Evolutionary conservation across 2,113 vertebrate species (phyloP), one percentile per base, ranked within the genome.

Genomic region (Propithecus coquereli): DNA sequence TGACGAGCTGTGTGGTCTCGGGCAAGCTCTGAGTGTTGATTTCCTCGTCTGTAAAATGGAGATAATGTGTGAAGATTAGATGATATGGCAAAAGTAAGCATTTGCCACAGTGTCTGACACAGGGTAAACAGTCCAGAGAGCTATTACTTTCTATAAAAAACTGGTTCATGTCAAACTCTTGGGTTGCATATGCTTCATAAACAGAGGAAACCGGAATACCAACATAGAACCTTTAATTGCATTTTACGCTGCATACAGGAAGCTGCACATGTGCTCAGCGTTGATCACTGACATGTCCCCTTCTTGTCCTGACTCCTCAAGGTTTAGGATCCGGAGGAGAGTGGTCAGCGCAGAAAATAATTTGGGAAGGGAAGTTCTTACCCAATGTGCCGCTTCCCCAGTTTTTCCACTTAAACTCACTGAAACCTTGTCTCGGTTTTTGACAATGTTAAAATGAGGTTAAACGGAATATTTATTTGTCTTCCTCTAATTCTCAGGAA

Each of bases 41-140:
- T 95, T 95, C 40, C 54, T 94, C 6, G 2, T 91, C 70, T 87
- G n/a, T 87, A 70, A 87, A 83, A 11, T 22, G 14, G 40, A 81
- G 63, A 37, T 54, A 85, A 22, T 52, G 17, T 12, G 18, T 77
- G 59, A 91, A 70, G 90, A 70, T 59, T n/a, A 77, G 88, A 65
- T 66, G 52, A 5, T 30, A 11, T 2, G 11, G 83, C 63, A 79
- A 23, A 50, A 43, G 20, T 50, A 61, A 82, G 65, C n/a, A 8
- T 61, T 93, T 47, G 68, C 74, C 63, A 61, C 16, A 34, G 2
- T 40, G 90, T 70, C 54, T 83, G 63, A 23, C 73, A 9, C 18
- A 34, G 40, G 70, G 13, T 50, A 34, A 54, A 40, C 8, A 63
- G 1, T 54, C 32, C 5, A 34, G 90, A 70, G 77, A 71, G 8